A percentile compares a stretch with the other conserved stretches of the same genome.
phyloP scores from a whole-genome alignment of 2,888 invertebrate genomes.

The Cylloceria caligata region DNA sequence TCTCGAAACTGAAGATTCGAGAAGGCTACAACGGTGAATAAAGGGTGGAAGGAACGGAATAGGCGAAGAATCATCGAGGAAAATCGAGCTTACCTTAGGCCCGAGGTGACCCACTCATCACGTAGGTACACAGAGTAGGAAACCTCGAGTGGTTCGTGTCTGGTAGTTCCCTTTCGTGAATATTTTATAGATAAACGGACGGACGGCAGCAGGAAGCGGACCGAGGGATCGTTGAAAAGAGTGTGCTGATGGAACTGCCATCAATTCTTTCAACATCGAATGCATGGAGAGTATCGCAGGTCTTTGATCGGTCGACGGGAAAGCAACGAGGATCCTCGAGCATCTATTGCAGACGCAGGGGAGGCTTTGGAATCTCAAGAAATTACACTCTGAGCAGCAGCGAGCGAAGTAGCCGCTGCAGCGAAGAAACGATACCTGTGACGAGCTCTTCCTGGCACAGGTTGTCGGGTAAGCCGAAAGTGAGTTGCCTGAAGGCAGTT shows the following conservation, averaged over 20 bases:
- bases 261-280: conserved; percentile 19
- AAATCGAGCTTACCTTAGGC: background rate
- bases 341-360: background rate
- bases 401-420: background rate
- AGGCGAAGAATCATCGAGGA: background rate
- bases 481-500: conserved; percentile 69
- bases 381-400: background rate
- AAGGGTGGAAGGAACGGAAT: background rate
- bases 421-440: conserved; percentile 23
- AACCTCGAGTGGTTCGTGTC: conserved; percentile 2
- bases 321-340: background rate
- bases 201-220: background rate
- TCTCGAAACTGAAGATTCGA: background rate
- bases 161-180: conserved; percentile 47
- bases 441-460: conserved; percentile 27
- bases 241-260: conserved; percentile 52
- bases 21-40: background rate
- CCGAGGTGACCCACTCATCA: background rate
- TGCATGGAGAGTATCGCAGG: conserved; percentile 4
- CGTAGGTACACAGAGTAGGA: background rate
- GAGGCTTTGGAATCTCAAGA: background rate
- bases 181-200: conserved; percentile 42
- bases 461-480: conserved; percentile 42
- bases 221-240: conserved; percentile 29
- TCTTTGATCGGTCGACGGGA: background rate